Evolutionary conservation across 2,888 invertebrate species (phyloP), one percentile per base, ranked within the genome.

Genomic region (Watsonalla binaria): DNA sequence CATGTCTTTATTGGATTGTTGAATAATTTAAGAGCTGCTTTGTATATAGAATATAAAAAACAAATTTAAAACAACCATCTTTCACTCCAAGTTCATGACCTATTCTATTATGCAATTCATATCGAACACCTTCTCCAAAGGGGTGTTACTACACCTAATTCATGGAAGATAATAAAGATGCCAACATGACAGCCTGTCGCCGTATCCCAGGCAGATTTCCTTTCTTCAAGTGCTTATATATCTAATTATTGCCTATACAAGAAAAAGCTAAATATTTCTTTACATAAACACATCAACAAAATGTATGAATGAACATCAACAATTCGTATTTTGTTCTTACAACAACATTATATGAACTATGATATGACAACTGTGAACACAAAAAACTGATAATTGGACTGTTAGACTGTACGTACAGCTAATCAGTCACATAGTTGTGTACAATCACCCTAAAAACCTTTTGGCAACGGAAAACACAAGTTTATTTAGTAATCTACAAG

Each of bases 401-500:
- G 24, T 24, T 24, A 24, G 24, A 4, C 4, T 37, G 9, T 37
- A 6, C 2, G 37, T 37, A 9, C 56, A 58, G 56, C 51, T 54
- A 54, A 56, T 60, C 51, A 62, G 54, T 59, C 53, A 54, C 9
- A 54, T 61, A 63, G 60, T 54, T 60, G 57, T 54, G n/a, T 60
- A 58, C 61, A 63, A 47, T 56, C 59, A 61, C 55, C 52, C 37
- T 56, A 51, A 52, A 65, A 46, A 59, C 62, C 68, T 67, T 70
- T 72, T 70, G 67, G 66, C 64, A 62, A 54, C n/a, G 5, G 39
- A 34, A 37, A 15, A 50, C 13, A 24, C 33, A 9, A 47, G 11
- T 37, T 56, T 67, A 80, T 50, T 66, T 71, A 89, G 66, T 90
- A 90, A 72, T 90, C 89, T 42, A 90, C 89, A 55, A 90, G 76